These are phyloP conservation scores for Bos javanicus DNA, from an alignment of 2,113 vertebrate genomes.

Conservation along the genomic window DNA sequence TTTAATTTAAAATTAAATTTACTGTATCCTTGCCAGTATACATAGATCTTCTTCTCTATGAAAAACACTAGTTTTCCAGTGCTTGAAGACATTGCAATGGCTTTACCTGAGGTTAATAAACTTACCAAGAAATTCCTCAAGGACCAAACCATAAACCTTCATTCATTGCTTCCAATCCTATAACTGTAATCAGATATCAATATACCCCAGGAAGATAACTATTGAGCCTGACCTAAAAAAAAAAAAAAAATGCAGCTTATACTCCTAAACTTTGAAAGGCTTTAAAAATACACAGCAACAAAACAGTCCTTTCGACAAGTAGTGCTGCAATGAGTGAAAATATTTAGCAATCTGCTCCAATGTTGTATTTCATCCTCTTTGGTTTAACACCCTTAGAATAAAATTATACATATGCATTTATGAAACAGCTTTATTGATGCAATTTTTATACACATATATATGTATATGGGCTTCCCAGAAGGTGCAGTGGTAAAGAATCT, in stretches of 20 bases:
- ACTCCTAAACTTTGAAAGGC: neutral
- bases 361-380: neutral
- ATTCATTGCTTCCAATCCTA: neutral
- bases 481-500: neutral
- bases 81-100: neutral
- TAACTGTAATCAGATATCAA: neutral
- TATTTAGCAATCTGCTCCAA: neutral
- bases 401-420: neutral
- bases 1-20: neutral
- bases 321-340: neutral
- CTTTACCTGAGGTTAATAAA: neutral
- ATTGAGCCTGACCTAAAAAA: neutral
- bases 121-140: conserved; percentile 13
- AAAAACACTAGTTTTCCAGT: neutral
- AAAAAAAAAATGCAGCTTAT: neutral
- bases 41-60: neutral
- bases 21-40: neutral
- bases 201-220: neutral
- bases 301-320: neutral
- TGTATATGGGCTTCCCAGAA: neutral
- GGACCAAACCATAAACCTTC: neutral
- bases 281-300: neutral
- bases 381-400: neutral
- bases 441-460: neutral
- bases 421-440: neutral